These are phyloP conservation scores for Acanthopagrus latus DNA, from an alignment of 2,797 vertebrate genomes.

Conservation along the genomic window DNA sequence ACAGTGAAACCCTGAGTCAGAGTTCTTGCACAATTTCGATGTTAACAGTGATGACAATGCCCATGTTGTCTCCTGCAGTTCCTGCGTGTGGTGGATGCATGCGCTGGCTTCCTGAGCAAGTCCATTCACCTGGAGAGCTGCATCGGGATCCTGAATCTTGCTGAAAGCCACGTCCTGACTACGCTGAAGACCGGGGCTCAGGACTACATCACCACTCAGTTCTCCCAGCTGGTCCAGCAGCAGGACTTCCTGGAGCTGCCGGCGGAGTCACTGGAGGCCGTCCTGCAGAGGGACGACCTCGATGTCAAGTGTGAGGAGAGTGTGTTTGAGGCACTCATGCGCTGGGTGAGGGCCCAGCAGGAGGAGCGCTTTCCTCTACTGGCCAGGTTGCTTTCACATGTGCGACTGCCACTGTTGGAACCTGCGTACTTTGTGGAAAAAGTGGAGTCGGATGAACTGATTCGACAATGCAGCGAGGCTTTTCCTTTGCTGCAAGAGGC, in stretches of 20 bases:
- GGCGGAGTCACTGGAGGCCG: conserved; percentile 84
- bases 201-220: conserved; percentile 92
- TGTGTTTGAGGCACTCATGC: conserved; percentile 93
- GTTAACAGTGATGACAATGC: background rate
- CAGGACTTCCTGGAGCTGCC: conserved; percentile 93
- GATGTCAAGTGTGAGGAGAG: conserved; percentile 91
- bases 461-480: conserved; percentile 90
- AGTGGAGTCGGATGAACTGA: conserved; percentile 92
- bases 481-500: conserved; percentile 95
- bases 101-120: conserved; percentile 90
- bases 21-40: background rate
- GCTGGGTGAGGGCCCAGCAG: conserved; percentile 89
- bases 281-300: conserved; percentile 92
- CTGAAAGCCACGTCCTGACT: conserved; percentile 89
- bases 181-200: conserved; percentile 87
- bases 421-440: conserved; percentile 95
- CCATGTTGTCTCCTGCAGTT: conserved; percentile 83
- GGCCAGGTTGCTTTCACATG: conserved; percentile 85
- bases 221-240: conserved; percentile 88
- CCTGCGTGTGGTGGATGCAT: conserved; percentile 94
- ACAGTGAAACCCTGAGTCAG: background rate
- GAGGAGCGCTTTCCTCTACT: conserved; percentile 85
- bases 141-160: conserved; percentile 92
- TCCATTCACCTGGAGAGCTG: conserved; percentile 94
- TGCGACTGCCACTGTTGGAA: conserved; percentile 93